Evolutionary conservation across 2,797 vertebrate species (phyloP), one percentile per base, ranked within the genome.

Genomic region (Phoebastria nigripes): DNA sequence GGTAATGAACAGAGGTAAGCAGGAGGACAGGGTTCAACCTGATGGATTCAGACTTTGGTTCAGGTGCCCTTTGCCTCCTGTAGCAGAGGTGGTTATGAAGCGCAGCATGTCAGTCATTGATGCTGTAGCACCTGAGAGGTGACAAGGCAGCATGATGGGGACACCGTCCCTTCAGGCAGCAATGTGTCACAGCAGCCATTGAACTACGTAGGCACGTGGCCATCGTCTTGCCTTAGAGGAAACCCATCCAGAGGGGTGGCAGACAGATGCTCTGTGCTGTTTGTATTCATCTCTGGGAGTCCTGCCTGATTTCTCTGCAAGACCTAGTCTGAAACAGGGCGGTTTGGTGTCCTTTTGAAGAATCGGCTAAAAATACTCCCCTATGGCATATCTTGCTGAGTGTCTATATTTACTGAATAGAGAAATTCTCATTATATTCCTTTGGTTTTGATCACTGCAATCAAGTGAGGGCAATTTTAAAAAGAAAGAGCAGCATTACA

Each of bases 61-160:
- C 26, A 28, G n/a, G 31, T 79, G 46, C 26, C 29, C 37, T 55
- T 74, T 81, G 29, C 33, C 52, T 87, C n/a, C 42, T 0, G 0
- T 61, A 21, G 12, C 52, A 29, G 72, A n/a, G 22, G 24, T 67
- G 59, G 8, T 62, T 61, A 16, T 26, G 33, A 37, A 51, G 12
- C 0, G 0, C 58, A 49, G 31, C 7, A 1, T 9, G 14, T 42
- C 52, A 41, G 11, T 15, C 2, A 0, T 8, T 42, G 74, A 9
- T 65, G 26, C 16, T 25, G 22, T n/a, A 62, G 22, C 1, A 2
- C 42, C 35, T 17, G n/a, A 54, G 51, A 54, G 39, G 35, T 71
- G 46, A 44, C 52, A 17, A 22, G 78, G n/a, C 18, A n/a, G 39
- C 5, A 2, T 29, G 49, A 39, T 19, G 49, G 33, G 22, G 14